A percentile compares a stretch with the other conserved stretches of the same genome.
Evolutionary conservation across 2,113 vertebrate species (phyloP).

Genomic region (Prinia subflava): DNA sequence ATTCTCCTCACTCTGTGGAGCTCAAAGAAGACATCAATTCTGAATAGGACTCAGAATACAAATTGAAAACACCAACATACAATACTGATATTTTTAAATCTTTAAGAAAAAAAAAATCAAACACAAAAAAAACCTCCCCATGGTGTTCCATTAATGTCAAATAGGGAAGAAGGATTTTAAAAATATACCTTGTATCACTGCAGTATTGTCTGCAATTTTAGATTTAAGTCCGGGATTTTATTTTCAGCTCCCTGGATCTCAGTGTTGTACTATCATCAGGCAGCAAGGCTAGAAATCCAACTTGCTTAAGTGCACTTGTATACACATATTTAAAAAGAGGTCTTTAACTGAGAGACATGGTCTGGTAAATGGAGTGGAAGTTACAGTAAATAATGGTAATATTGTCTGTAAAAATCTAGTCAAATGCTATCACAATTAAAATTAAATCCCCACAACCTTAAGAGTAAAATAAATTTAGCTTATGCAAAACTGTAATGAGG

Average conservation of each 20-base stretch:
- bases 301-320: neutral
- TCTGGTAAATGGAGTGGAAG: neutral
- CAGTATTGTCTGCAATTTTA: neutral
- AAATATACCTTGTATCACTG: neutral
- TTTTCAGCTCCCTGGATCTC: neutral
- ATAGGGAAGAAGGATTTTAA: neutral
- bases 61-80: neutral
- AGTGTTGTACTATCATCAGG: neutral
- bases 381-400: neutral
- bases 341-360: neutral
- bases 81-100: neutral
- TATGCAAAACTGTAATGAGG: neutral
- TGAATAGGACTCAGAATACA: neutral
- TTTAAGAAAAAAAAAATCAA: neutral
- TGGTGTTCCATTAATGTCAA: neutral
- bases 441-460: neutral
- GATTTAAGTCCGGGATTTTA: neutral
- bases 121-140: neutral
- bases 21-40: slow-evolving; percentile 7
- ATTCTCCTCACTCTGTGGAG: neutral
- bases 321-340: neutral
- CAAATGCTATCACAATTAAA: neutral
- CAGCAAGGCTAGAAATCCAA: neutral
- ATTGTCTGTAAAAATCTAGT: neutral
- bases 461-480: neutral